Percentiles rank a stretch among this genome's conserved stretches.
These are phyloP conservation scores for Flexamia atlantica DNA, from an alignment of 2,888 invertebrate genomes.

Conservation along the genomic window DNA sequence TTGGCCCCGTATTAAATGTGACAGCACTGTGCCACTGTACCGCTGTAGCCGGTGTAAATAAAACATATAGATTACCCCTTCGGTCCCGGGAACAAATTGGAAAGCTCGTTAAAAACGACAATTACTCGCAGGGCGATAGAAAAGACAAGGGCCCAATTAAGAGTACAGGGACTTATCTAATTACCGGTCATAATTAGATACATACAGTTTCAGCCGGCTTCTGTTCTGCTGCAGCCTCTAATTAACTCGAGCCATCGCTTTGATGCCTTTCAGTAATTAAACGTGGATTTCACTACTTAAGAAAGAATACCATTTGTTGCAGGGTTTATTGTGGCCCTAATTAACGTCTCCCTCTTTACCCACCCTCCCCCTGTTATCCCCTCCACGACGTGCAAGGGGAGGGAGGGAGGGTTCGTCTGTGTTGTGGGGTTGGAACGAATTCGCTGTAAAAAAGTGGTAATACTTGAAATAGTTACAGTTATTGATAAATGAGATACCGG, in stretches of 20 bases:
- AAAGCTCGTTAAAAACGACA: slow-evolving; percentile 71
- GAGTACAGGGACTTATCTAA: slow-evolving; percentile 47
- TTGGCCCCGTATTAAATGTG: slow-evolving; percentile 46
- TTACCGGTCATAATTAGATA: slow-evolving; percentile 54
- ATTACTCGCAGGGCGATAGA: slow-evolving; percentile 55
- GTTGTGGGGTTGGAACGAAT: too few species aligned
- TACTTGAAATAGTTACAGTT: too few species aligned
- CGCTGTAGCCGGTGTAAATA: slow-evolving; percentile 42
- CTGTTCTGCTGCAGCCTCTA: slow-evolving; percentile 17
- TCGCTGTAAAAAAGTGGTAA: too few species aligned
- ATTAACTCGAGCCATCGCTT: slow-evolving; percentile 54
- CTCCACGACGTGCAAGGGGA: background rate
- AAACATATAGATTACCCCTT: slow-evolving; percentile 53
- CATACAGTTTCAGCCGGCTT: slow-evolving; percentile 27
- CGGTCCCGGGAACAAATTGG: slow-evolving; percentile 63
- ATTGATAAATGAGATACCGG: too few species aligned
- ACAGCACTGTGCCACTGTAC: slow-evolving; percentile 44
- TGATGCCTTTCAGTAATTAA: slow-evolving; percentile 59
- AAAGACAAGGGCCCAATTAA: slow-evolving; percentile 59
- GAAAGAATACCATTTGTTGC: slow-evolving; percentile 54
- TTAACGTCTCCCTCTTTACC: slow-evolving; percentile 13
- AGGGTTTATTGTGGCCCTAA: slow-evolving; percentile 42
- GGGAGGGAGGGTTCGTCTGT: too few species aligned
- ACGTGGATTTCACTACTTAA: slow-evolving; percentile 59
- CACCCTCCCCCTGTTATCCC: background rate